Percentiles rank a stretch among this genome's conserved stretches.
phyloP scores from a whole-genome alignment of 2,888 invertebrate genomes.

The Drosophila paracracens region DNA sequence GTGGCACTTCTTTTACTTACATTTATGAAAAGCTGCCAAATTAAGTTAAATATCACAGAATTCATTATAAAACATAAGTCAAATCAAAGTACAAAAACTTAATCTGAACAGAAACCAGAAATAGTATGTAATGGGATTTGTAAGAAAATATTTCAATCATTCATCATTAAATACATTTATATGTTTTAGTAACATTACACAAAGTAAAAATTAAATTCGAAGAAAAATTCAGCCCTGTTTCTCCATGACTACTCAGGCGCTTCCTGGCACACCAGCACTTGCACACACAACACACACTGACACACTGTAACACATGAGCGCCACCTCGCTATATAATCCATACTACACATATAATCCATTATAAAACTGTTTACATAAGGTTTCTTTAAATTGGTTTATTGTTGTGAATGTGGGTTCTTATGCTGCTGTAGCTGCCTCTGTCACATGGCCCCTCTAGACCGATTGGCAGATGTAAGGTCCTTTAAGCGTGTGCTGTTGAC shows the following conservation, averaged over 20 bases:
- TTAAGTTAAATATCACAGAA: background rate
- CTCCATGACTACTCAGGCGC: conserved; percentile 1
- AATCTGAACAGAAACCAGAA: background rate
- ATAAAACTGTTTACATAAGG: conserved; percentile 75
- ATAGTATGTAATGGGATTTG: background rate
- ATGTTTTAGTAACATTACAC: too few species aligned
- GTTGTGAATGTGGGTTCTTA: conserved; percentile 43
- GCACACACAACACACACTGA: conserved; percentile 3
- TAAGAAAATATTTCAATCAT: background rate
- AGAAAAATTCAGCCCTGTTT: conserved; percentile 20
- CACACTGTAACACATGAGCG: background rate
- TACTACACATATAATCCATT: conserved; percentile 67
- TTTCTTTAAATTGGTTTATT: conserved; percentile 80
- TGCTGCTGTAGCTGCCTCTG: conserved; percentile 11
- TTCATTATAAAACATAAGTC: background rate
- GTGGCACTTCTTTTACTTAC: background rate
- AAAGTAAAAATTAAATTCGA: background rate
- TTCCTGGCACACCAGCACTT: conserved; percentile 4
- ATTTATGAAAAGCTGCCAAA: background rate
- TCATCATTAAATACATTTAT: background rate
- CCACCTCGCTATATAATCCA: conserved; percentile 9
- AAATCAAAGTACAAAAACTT: background rate
- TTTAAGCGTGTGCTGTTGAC: conserved; percentile 30
- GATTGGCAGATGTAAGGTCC: conserved; percentile 29
- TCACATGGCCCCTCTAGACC: background rate